phyloP scores from a whole-genome alignment of 2,888 invertebrate genomes.

The Nemotelus nigrinus region DNA sequence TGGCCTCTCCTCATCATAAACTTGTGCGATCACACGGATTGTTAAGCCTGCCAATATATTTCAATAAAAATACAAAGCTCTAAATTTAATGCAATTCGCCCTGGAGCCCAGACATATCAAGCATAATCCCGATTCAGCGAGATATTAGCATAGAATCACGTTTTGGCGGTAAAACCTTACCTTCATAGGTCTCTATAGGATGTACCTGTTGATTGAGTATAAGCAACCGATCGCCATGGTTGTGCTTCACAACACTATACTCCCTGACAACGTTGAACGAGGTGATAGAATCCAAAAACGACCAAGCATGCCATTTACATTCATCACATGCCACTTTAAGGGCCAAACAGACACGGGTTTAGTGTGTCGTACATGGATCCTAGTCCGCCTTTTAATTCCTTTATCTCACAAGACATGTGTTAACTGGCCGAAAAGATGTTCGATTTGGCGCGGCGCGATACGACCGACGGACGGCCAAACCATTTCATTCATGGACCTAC shows the following conservation, averaged over 20 bases:
- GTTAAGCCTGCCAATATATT: too few species aligned
- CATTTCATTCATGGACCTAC: conserved; percentile 38
- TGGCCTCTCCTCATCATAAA: too few species aligned
- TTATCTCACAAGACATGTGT: conserved; percentile 51
- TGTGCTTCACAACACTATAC: conserved; percentile 17
- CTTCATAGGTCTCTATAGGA: conserved; percentile 9
- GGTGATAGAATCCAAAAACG: conserved; percentile 33
- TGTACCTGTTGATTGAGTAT: conserved; percentile 12
- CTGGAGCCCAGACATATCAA: conserved; percentile 29
- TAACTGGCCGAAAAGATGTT: conserved; percentile 21
- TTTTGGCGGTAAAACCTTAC: conserved; percentile 40
- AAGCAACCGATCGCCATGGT: not conserved
- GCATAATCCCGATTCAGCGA: conserved; percentile 31
- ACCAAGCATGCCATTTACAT: conserved; percentile 22
- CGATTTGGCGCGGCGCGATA: conserved; percentile 13
- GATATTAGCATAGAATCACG: conserved; percentile 44
- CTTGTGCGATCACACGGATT: too few species aligned
- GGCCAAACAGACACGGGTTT: conserved; percentile 41
- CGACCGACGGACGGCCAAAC: not conserved
- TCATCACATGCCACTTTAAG: conserved; percentile 43
- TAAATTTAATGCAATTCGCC: conserved; percentile 16
- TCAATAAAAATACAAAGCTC: too few species aligned
- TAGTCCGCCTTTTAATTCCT: conserved; percentile 40
- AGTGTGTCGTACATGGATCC: conserved; percentile 41
- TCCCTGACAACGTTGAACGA: not conserved